Percentiles rank a stretch among this genome's conserved stretches.
Evolutionary conservation across 2,797 vertebrate genomes (phyloP).

Genomic region (Botia kubotai): DNA sequence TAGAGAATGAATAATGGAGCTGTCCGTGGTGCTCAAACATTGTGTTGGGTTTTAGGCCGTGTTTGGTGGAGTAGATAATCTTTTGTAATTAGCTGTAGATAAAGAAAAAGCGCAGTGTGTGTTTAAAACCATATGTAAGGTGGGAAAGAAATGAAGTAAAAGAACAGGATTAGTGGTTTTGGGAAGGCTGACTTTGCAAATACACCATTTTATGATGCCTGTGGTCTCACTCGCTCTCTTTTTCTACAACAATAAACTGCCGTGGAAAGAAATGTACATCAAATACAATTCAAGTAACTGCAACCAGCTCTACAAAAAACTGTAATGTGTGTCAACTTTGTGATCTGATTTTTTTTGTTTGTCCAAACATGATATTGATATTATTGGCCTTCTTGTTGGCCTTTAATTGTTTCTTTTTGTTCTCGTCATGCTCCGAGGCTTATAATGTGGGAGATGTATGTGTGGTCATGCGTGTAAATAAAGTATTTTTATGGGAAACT

Average conservation of each 20-base stretch:
- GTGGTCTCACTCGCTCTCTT: background rate
- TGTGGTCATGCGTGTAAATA: background rate
- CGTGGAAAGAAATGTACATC: background rate
- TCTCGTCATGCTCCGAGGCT: background rate
- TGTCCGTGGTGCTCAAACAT: constrained; percentile 3
- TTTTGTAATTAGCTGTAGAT: constrained; percentile 33
- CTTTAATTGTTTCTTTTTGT: background rate
- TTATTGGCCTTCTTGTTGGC: too few species aligned
- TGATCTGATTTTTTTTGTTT: too few species aligned
- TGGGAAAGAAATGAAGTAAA: background rate
- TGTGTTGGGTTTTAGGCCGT: background rate
- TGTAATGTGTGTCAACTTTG: too few species aligned
- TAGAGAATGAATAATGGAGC: constrained; percentile 16
- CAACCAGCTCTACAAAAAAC: too few species aligned
- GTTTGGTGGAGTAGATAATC: constrained; percentile 16
- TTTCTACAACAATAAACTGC: background rate
- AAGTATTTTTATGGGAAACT: constrained; percentile 20
- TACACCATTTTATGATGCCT: background rate
- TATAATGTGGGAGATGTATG: background rate
- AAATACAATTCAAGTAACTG: too few species aligned
- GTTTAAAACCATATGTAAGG: constrained; percentile 44
- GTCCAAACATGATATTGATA: too few species aligned
- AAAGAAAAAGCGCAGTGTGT: constrained; percentile 29
- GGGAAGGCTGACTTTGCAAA: constrained; percentile 1
- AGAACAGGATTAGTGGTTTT: background rate